These are phyloP conservation scores for Rhopalosiphum maidis DNA, from an alignment of 1,140 invertebrate genomes.

Conservation along the genomic window DNA sequence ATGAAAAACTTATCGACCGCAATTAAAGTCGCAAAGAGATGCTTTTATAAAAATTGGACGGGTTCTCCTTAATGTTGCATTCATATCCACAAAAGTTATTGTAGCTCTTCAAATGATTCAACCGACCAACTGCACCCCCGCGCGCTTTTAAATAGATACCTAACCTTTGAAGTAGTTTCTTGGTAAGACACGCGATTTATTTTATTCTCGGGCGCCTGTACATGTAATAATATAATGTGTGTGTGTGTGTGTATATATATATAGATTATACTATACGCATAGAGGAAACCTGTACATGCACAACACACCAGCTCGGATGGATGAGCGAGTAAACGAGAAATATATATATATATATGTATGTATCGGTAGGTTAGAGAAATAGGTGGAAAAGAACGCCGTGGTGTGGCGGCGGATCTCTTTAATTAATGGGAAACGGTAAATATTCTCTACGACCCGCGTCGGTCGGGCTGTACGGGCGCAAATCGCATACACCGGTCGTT, in stretches of 20 bases:
- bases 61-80: not conserved
- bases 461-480: not conserved
- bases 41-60: slow-evolving; percentile 52
- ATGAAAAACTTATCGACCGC: slow-evolving; percentile 24
- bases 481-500: not conserved
- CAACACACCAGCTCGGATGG: not conserved
- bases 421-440: slow-evolving; percentile 36
- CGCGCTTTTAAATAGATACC: not conserved
- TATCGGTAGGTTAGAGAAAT: not conserved
- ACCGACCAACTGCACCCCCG: not conserved
- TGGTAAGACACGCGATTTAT: slow-evolving; percentile 19
- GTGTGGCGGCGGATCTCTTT: not conserved
- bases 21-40: slow-evolving; percentile 14
- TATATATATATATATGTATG: not conserved
- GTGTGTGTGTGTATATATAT: not conserved
- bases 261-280: not conserved
- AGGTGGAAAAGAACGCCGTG: not conserved
- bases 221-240: not conserved
- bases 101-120: not conserved
- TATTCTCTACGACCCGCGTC: not conserved
- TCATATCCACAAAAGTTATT: not conserved
- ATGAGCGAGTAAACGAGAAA: not conserved
- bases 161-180: slow-evolving; percentile 21
- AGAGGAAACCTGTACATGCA: not conserved
- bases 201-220: not conserved